Base-by-base conservation (phyloP, 2,797 vertebrate genomes). In the Xerus rutilus region DNA sequence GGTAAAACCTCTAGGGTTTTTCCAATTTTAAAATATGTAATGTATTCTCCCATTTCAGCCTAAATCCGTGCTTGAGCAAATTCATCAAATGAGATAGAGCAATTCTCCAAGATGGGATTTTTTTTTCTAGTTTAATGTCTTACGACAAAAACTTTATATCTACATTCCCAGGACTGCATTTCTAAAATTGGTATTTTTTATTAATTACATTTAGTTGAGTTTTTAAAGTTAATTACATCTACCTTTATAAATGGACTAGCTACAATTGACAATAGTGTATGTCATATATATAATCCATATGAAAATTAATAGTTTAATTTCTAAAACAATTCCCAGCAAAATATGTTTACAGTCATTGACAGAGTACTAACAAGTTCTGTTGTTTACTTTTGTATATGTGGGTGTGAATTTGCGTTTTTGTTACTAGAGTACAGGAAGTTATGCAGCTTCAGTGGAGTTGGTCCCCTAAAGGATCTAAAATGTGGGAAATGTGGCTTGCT, bases 101-200 rank as follows among this genome's bases (percentile, higher is more conserved):
- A 85, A 11, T 86, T 77, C n/a, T 82, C 39, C 39, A 88, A 59
- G 57, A 64, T 78, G 20, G 21, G 52, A 76, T 43, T n/a, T 47
- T 94, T 94, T 89, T 65, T 54, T 49, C 20, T 79, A 77, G 47
- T 84, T 78, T 86, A 39, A 77, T 86, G 32, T 90, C 64, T 83
- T 72, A 73, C 25, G 28, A 57, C 39, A 90, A 86, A 70, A 86
- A 39, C 54, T 45, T 57, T 86, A 21, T 54, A 57, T 30, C 59
- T 90, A 94, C 0, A 62, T 85, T 94, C 20, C 43, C 3, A 45
- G 45, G 30, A 92, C 43, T 81, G 47, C 54, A 52, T 86, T 92
- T 88, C 43, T 91, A 82, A 49, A 92, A 89, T 47, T 94, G 28
- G 14, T n/a, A 20, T n/a, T 62, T 95, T 95, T 87, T 79, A 25